These are phyloP conservation scores for Hemicordylus capensis DNA, from an alignment of 2,113 vertebrate species.

Conservation along the genomic window DNA sequence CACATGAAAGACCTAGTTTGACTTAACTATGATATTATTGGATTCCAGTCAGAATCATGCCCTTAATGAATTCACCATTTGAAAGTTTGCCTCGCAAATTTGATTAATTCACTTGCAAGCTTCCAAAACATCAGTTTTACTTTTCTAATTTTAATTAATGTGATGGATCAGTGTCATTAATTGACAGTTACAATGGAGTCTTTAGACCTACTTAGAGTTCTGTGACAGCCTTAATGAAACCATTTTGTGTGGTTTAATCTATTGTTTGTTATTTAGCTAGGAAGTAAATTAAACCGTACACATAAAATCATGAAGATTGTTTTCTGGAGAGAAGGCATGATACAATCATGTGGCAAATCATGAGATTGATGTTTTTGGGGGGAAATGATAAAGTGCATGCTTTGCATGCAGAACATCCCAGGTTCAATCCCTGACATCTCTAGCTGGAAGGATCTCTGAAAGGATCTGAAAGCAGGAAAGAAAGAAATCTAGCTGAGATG, in stretches of 20 bases:
- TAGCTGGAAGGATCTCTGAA: too few species aligned
- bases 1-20: accelerated
- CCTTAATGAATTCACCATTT: background rate
- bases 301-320: background rate
- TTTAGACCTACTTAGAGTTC: background rate
- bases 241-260: background rate
- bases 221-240: background rate
- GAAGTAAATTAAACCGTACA: background rate
- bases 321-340: background rate
- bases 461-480: too few species aligned
- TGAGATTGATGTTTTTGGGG: too few species aligned
- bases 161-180: background rate
- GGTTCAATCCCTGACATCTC: background rate
- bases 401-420: too few species aligned
- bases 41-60: background rate
- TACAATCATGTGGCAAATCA: too few species aligned
- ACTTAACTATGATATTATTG: background rate
- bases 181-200: background rate
- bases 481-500: background rate
- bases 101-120: background rate
- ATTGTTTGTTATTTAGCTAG: background rate
- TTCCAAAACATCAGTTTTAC: background rate
- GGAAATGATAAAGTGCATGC: too few species aligned
- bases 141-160: slow-evolving; percentile 40
- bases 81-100: slow-evolving; percentile 16